These are phyloP conservation scores for Sphyrna mokarran DNA, from an alignment of 2,113 vertebrate genomes.

Conservation along the genomic window DNA sequence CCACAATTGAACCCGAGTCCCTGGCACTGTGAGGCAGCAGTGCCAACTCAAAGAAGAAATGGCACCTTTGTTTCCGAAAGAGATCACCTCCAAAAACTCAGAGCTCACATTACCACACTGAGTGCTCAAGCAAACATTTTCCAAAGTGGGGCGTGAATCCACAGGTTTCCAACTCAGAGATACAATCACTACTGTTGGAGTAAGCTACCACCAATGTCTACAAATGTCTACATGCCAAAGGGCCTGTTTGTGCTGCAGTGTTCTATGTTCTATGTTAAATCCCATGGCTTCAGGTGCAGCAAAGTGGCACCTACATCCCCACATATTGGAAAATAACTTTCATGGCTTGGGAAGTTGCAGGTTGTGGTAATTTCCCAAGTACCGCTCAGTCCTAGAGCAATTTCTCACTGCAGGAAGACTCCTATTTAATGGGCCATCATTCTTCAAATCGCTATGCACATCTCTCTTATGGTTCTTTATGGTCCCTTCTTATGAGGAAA, in stretches of 20 bases:
- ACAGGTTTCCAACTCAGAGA: background rate
- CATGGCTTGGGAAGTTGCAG: background rate
- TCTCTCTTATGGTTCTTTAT: background rate
- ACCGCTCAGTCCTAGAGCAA: rapidly evolving
- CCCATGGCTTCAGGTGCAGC: background rate
- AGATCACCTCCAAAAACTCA: background rate
- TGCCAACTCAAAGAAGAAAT: background rate
- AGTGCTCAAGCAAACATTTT: background rate
- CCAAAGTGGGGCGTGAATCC: background rate
- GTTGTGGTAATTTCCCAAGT: background rate
- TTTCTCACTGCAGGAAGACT: background rate
- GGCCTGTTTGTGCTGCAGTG: no score
- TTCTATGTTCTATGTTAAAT: no score
- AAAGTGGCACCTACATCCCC: background rate
- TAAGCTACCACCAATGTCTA: background rate
- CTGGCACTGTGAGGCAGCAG: no score
- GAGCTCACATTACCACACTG: background rate
- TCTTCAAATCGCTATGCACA: background rate
- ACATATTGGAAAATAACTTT: background rate
- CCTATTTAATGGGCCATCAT: background rate
- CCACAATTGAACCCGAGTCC: no score
- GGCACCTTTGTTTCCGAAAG: background rate
- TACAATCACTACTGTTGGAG: background rate
- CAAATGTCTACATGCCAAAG: no score
- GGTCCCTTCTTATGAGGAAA: background rate